Conservation (phyloP, 2,113 vertebrate genomes). For the Heterotis niloticus region DNA sequence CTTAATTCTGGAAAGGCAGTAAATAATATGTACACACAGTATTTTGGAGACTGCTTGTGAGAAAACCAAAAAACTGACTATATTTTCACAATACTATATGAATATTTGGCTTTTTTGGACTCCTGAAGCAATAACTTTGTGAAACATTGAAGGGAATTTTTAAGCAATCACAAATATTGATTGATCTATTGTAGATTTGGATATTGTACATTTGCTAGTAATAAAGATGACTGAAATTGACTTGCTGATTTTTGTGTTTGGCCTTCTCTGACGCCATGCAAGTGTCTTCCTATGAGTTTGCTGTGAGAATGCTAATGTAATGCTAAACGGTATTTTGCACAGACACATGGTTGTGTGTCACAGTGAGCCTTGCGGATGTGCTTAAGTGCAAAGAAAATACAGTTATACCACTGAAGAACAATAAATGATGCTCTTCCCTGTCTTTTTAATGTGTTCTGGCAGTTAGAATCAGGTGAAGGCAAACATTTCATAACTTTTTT, state of each 20-base stretch:
- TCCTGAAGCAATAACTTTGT: background rate
- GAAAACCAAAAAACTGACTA: slow-evolving; percentile 6
- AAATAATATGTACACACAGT: background rate
- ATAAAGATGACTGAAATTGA: background rate
- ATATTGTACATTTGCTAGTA: slow-evolving; percentile 8
- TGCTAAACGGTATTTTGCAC: too few species aligned
- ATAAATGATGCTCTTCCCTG: background rate
- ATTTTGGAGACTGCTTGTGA: background rate
- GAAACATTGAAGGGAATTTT: background rate
- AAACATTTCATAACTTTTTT: background rate
- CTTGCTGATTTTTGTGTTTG: background rate
- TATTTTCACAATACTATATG: background rate
- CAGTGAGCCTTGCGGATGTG: too few species aligned
- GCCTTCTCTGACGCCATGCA: background rate
- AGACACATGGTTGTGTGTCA: too few species aligned
- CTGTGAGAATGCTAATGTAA: too few species aligned
- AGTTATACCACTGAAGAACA: background rate
- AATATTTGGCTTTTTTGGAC: background rate
- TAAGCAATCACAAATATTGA: background rate
- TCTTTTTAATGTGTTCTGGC: background rate
- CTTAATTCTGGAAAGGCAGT: background rate
- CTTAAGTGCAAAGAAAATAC: too few species aligned
- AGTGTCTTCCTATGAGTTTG: background rate
- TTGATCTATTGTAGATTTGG: background rate
- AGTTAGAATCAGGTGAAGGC: background rate